Conservation (phyloP, 92 coral and sea anemone genomes). For the Umimayanthus chanpuru region DNA sequence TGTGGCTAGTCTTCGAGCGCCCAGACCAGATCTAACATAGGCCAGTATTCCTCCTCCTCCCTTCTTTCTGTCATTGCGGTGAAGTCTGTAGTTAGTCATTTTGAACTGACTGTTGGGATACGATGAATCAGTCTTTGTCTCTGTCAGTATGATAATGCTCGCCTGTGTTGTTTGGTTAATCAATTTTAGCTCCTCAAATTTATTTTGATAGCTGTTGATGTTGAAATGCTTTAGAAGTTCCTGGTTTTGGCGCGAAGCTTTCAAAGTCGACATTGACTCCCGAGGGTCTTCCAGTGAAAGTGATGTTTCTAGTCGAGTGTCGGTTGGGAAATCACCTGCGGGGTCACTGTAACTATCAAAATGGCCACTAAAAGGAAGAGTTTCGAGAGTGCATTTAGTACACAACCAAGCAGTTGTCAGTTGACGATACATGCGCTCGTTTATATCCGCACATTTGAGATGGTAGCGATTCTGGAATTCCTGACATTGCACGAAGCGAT, state of each 20-base stretch:
- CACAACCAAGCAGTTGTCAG: no score
- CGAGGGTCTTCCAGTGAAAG: slow-evolving; percentile 31
- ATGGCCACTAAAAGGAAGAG: background rate
- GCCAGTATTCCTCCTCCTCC: slow-evolving; percentile 59
- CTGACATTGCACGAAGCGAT: no score
- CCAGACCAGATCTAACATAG: slow-evolving; percentile 29
- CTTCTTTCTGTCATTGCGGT: slow-evolving; percentile 56
- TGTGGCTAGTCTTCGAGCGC: no score
- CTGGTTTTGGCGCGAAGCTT: slow-evolving; percentile 32
- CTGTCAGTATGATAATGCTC: slow-evolving; percentile 41
- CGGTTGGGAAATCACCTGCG: slow-evolving; percentile 13
- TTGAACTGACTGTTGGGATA: slow-evolving; percentile 52
- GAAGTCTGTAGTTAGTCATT: slow-evolving; percentile 43
- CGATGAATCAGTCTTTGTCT: slow-evolving; percentile 50
- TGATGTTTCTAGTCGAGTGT: slow-evolving; percentile 20
- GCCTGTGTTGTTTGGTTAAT: slow-evolving; percentile 46
- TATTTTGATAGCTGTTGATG: slow-evolving; percentile 44
- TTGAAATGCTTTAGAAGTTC: slow-evolving; percentile 38
- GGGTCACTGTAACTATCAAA: slow-evolving; percentile 20
- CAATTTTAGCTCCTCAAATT: slow-evolving; percentile 37
- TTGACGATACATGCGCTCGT: no score
- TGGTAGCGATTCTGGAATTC: no score
- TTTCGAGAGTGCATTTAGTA: no score
- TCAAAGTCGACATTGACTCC: slow-evolving; percentile 25
- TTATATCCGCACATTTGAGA: no score